Base-by-base conservation (phyloP, 2,113 vertebrate species). In the Nanorana parkeri region DNA sequence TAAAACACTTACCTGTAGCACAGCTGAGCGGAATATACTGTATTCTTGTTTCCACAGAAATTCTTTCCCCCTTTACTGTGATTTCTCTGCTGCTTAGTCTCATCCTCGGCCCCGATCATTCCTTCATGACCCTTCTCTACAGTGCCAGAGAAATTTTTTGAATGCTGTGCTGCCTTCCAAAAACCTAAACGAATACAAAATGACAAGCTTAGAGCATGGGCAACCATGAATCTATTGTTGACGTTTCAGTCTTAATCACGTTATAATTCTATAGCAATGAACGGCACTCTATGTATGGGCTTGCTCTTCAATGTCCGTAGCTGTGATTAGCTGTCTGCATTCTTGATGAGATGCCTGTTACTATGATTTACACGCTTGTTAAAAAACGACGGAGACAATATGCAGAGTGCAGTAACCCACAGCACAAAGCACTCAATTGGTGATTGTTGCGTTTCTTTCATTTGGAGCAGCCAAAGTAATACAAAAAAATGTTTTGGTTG, bases 171-270 rank as follows among this genome's bases (percentile, higher is more conserved):
- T 55, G 28, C 58, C 52, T 75, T 36, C 15, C 26, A 29, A 54
- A n/a, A 26, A 5, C 13, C 17, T 41, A 20, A 21, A 61, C 32
- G 56, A 63, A 21, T 19, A 17, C 1, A 47, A 17, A n/a, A 63
- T 16, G 73, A 60, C 26, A 4, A 74, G 17, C 28, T 36, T 24
- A 13, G 10, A 32, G 8, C 10, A 20, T 26, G 21, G 32, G 32
- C 32, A 20, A n/a, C 41, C 41, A 20, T 19, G 28, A 0, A 73
- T 73, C 56, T 56, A 55, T 73, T 73, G 8, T 16, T 56, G 69
- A 73, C 52, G n/a, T 73, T 56, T 56, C 13, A n/a, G 8, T 56
- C 24, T 29, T 56, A 73, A 56, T 73, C 69, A 32, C 20, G n/a
- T 56, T 58, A 13, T 16, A 56, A 56, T 73, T 73, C 52, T n/a